Evolutionary conservation across 2,113 vertebrate genomes (phyloP).

Genomic region (Takifugu flavidus): DNA sequence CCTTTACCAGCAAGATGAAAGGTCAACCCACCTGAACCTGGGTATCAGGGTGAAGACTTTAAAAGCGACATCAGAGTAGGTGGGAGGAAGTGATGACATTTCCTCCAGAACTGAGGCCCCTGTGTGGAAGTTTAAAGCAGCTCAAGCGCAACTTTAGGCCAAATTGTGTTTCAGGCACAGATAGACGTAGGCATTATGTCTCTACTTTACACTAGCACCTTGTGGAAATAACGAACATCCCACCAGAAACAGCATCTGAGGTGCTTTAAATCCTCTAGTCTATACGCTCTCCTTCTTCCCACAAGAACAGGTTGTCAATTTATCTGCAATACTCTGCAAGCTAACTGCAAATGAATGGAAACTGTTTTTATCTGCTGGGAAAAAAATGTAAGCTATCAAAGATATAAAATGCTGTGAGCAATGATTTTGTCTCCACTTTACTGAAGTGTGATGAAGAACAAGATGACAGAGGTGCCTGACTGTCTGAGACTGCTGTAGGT

Average conservation of each 20-base stretch:
- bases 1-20: slow-evolving; percentile 11
- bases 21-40: slow-evolving; percentile 21
- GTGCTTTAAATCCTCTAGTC: slow-evolving; percentile 46
- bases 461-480: too few relatives aligned
- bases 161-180: slow-evolving; percentile 68
- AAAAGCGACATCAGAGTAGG: slow-evolving; percentile 52
- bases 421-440: slow-evolving; percentile 9
- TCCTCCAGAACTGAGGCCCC: slow-evolving; percentile 53
- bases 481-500: too few relatives aligned
- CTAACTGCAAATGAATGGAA: slow-evolving; percentile 54
- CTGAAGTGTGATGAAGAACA: background rate
- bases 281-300: slow-evolving; percentile 17
- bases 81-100: slow-evolving; percentile 38
- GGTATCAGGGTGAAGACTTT: slow-evolving; percentile 29
- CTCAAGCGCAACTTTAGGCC: slow-evolving; percentile 51
- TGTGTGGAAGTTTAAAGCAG: slow-evolving; percentile 36
- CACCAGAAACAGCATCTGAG: slow-evolving; percentile 58
- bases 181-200: slow-evolving; percentile 57
- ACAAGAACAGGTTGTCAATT: slow-evolving; percentile 41
- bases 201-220: slow-evolving; percentile 46
- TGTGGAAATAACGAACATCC: slow-evolving; percentile 36
- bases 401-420: slow-evolving; percentile 26
- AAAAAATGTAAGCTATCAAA: slow-evolving; percentile 6
- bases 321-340: slow-evolving; percentile 43
- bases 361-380: slow-evolving; percentile 4